Conservation (phyloP, 2,113 vertebrate species). For the Pomatostomus ruficeps region DNA sequence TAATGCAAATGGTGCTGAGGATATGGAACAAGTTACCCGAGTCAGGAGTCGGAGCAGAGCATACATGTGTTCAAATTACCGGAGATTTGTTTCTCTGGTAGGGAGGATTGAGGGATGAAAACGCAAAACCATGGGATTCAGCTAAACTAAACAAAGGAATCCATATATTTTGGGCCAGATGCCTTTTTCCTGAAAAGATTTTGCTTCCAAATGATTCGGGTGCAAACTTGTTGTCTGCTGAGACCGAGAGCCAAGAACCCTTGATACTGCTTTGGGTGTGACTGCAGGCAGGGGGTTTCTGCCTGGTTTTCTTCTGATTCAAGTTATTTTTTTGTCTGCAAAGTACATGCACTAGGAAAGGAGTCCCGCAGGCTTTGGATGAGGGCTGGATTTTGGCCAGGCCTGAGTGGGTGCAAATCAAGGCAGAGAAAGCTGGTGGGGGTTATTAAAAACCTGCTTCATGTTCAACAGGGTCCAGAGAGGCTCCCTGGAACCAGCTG, state of each 20-base stretch:
- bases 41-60: background rate
- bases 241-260: background rate
- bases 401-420: background rate
- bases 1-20: background rate
- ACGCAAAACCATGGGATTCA: conserved; percentile 17
- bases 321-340: background rate
- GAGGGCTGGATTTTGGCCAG: background rate
- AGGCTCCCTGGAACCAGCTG: background rate
- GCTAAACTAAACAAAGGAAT: conserved; percentile 25
- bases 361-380: background rate
- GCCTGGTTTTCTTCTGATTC: background rate
- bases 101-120: conserved; percentile 42
- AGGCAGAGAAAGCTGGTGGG: background rate
- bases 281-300: background rate
- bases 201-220: conserved; percentile 24
- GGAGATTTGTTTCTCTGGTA: conserved; percentile 11
- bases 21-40: conserved; percentile 40
- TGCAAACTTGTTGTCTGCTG: conserved; percentile 6
- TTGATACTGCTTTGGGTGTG: background rate
- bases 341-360: background rate
- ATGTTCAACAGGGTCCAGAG: background rate
- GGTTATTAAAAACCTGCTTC: background rate
- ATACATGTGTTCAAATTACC: conserved; percentile 17
- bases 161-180: background rate
- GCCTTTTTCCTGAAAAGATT: conserved; percentile 25